These are phyloP conservation scores for Polypedilum pembai DNA, from an alignment of 1,140 invertebrate genomes.

Conservation along the genomic window DNA sequence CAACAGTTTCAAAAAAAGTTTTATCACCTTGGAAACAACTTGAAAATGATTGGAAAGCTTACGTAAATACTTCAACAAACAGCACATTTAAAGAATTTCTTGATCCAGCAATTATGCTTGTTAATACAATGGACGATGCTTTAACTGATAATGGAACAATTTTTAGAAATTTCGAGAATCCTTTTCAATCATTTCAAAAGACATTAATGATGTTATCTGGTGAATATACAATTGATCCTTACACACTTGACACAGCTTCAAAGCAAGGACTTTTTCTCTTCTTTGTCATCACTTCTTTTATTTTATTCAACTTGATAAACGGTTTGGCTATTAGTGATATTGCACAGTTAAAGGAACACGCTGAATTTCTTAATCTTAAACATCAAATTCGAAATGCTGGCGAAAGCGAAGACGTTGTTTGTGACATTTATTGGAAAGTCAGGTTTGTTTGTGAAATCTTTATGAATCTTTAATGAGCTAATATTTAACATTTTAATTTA, in stretches of 20 bases:
- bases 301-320: conserved; percentile 1
- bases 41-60: neutral
- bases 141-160: neutral
- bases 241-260: neutral
- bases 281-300: neutral
- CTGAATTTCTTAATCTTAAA: conserved; percentile 5
- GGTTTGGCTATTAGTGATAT: conserved; percentile 21
- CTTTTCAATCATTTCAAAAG: neutral
- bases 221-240: neutral
- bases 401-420: neutral
- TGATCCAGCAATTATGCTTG: neutral
- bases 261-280: neutral
- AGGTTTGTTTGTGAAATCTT: neutral
- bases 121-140: neutral
- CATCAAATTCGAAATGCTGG: conserved; percentile 23
- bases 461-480: neutral
- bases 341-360: neutral
- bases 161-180: conserved; percentile 23
- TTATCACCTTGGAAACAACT: neutral
- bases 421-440: conserved; percentile 15
- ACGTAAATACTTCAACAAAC: neutral
- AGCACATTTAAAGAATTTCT: neutral
- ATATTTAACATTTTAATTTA: neutral
- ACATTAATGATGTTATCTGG: neutral
- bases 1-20: neutral